Evolutionary conservation across 2,888 invertebrate genomes (phyloP), one percentile per base, ranked within the genome.

Genomic region (Trachelus iudaicus): DNA sequence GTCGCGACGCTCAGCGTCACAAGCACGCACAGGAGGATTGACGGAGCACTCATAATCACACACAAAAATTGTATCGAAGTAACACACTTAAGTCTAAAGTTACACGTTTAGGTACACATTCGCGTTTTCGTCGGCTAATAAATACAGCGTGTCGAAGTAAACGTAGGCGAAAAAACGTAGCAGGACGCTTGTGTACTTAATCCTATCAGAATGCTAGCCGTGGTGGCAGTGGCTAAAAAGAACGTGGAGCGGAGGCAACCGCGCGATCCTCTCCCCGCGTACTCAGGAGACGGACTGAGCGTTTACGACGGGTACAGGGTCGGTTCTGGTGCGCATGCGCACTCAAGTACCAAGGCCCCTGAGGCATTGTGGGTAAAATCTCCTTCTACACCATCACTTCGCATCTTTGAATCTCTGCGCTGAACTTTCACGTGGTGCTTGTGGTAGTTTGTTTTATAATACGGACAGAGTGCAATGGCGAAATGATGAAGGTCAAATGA

Each of bases 1-100:
- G 83, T 84, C 79, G 85, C 79, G 80, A 86, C 86, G 85, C 85
- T 82, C 71, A 90, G 83, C 84, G 85, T 84, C 84, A 89, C 80
- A 81, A 88, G 76, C 82, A 85, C 84, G 83, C 87, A 89, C 84
- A 87, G 84, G 76, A 85, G 84, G 76, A 85, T 83, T 79, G 83
- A 78, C 75, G 80, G 79, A 78, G 81, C 87, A 88, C 87, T 88
- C 88, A 86, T 90, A 74, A 80, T 85, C 79, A 73, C 56, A 56
- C 56, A 56, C 56, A 56, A 56, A 23, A 56, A 56, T 56, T 56
- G 15, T 56, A 56, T 56, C 23, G 23, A 9, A 40, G 40, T 40
- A 40, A 9, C 23, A 56, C 56, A 56, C 56, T 56, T 56, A 56
- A 56, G 23, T 56, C 9, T 56, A 56, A 56, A 56, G 23, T 56